These are phyloP conservation scores for Oreocharis arfaki DNA, from an alignment of 2,113 vertebrate genomes.

Conservation along the genomic window DNA sequence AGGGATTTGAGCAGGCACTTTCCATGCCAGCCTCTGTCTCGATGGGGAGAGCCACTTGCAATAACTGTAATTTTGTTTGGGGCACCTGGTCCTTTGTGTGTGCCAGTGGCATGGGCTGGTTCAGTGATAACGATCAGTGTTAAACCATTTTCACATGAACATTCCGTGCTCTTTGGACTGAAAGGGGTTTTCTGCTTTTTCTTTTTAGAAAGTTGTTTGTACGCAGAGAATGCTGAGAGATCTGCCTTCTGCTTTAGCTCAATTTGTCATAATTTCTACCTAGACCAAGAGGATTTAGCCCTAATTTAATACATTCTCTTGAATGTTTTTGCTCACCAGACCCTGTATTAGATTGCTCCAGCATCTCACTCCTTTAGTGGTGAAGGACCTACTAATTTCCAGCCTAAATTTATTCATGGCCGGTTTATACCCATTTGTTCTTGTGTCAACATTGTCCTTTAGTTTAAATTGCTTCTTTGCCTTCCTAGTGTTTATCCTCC, in stretches of 20 bases:
- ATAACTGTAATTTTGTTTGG: not conserved
- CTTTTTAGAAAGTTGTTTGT: not conserved
- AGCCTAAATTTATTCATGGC: constrained; percentile 37
- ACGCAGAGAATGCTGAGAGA: not conserved
- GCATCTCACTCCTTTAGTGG: not conserved
- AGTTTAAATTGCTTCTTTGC: constrained; percentile 47
- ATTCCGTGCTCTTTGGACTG: not conserved
- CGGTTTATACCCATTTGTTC: constrained; percentile 26
- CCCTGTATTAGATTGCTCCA: not conserved
- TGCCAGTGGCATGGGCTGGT: not conserved
- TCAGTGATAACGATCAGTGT: not conserved
- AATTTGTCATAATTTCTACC: not conserved
- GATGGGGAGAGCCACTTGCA: not conserved
- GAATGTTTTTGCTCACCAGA: not conserved
- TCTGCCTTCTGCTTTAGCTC: not conserved
- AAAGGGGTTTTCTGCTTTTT: not conserved
- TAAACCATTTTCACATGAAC: not conserved
- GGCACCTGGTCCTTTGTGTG: not conserved
- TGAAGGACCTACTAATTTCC: constrained; percentile 39
- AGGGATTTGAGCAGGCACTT: not conserved
- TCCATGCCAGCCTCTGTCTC: not conserved
- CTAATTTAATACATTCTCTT: not conserved
- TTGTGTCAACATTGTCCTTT: constrained; percentile 42
- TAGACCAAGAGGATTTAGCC: not conserved
- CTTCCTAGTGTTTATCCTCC: constrained; percentile 50